phyloP scores from a whole-genome alignment of 2,113 vertebrate genomes.

The Thermophis baileyi region DNA sequence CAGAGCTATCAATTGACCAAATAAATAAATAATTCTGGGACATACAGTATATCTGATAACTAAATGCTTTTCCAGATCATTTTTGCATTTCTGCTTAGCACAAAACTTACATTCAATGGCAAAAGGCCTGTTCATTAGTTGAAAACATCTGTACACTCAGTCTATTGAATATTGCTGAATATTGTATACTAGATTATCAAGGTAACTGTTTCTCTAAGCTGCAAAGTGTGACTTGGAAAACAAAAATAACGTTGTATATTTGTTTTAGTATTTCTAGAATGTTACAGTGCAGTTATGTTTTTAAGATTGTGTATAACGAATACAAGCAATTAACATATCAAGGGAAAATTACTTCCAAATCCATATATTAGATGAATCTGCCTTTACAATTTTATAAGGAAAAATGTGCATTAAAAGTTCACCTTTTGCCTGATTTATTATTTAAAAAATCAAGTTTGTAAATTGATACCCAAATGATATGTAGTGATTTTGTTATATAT shows the following conservation, averaged over 20 bases:
- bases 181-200: neutral
- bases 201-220: slow-evolving; percentile 26
- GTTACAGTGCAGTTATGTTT: neutral
- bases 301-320: neutral
- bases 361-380: neutral
- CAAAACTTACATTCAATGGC: neutral
- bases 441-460: neutral
- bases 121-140: neutral
- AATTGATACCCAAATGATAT: neutral
- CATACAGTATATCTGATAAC: neutral
- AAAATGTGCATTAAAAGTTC: neutral
- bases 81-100: neutral
- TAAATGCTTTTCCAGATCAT: neutral
- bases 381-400: neutral
- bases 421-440: neutral
- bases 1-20: neutral
- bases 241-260: neutral
- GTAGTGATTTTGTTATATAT: neutral
- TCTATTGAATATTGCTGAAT: slow-evolving; percentile 30
- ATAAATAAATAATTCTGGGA: neutral
- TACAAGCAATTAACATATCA: neutral
- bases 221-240: slow-evolving; percentile 14
- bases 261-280: neutral
- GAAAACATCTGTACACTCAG: neutral
- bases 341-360: neutral